Base-by-base conservation (phyloP, 2,888 invertebrate genomes). In the Tholera decimalis region DNA sequence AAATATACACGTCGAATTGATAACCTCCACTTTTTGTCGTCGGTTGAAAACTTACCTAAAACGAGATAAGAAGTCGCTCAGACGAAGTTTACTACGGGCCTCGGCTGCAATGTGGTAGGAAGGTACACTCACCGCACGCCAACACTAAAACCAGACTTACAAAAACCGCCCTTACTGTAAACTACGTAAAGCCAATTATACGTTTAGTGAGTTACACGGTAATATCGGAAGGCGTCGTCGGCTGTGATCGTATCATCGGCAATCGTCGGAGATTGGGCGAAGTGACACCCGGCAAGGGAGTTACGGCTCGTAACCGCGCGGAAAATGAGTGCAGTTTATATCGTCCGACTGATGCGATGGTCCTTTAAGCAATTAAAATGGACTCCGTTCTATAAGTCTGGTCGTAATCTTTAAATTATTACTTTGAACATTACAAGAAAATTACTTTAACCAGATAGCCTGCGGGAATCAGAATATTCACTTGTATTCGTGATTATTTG, bases 241-340 rank as follows among this genome's bases (percentile, higher is more conserved):
- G 51, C 66, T 73, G 59, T 59, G 58, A 51, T 66, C 56, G 39
- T 46, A 33, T 28, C 35, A 75, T 67, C 62, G 68, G 68, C 35
- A 57, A 73, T 68, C 53, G 46, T 30, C 46, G 68, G 74, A 76
- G 60, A 76, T 73, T 57, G 79, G 28, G 30, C 46, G 49, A 44
- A 54, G 18, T 44, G 62, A 73, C 73, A 75, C 24, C 43, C 53
- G 47, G 60, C 50, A 46, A 24, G 50, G 63, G 64, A 66, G 77
- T 64, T 66, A 66, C 63, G 51, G 60, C 53, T 59, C 57, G 53
- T 47, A 54, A 59, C 58, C 56, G 53, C 20, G 22, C 28, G 51
- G 43, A 35, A 66, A 55, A 59, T 59, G 35, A 59, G 47, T 44
- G 28, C 7, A 37, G 18, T 59, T 51, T 58, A 58, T 43, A 39